These are phyloP conservation scores for Nyctibius bracteatus DNA, from an alignment of 2,113 vertebrate species.

Conservation along the genomic window DNA sequence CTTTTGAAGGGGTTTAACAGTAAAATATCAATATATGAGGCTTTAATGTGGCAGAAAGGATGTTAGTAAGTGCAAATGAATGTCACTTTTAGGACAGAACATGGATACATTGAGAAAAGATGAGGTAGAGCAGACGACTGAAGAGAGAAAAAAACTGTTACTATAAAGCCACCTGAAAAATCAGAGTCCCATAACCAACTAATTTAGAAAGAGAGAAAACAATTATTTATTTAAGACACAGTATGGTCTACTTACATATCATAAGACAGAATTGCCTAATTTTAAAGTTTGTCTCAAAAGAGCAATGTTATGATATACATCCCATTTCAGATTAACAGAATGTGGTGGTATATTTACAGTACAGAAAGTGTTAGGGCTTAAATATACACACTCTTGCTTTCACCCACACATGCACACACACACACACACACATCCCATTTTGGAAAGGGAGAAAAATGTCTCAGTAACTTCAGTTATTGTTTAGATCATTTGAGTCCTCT, in stretches of 20 bases:
- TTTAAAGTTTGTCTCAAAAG: slow-evolving; percentile 68
- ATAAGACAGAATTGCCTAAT: slow-evolving; percentile 72
- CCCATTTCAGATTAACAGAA: slow-evolving; percentile 70
- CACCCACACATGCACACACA: background rate
- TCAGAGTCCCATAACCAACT: slow-evolving; percentile 68
- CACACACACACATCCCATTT: background rate
- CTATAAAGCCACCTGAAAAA: slow-evolving; percentile 56
- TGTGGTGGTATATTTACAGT: slow-evolving; percentile 64
- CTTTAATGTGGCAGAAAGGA: slow-evolving; percentile 34
- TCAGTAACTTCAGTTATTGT: background rate
- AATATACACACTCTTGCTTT: slow-evolving; percentile 32
- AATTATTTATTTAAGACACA: slow-evolving; percentile 75
- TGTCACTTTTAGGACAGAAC: slow-evolving; percentile 59
- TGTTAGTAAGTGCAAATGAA: slow-evolving; percentile 69
- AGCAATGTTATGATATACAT: slow-evolving; percentile 71
- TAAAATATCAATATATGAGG: background rate
- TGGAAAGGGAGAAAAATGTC: slow-evolving; percentile 19
- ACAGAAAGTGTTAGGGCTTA: slow-evolving; percentile 54
- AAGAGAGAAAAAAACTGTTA: background rate
- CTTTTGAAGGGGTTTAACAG: background rate
- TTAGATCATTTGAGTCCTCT: background rate
- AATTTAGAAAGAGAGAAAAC: slow-evolving; percentile 72
- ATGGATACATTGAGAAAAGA: slow-evolving; percentile 60
- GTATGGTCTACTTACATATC: slow-evolving; percentile 75
- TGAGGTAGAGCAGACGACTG: slow-evolving; percentile 46